These are phyloP conservation scores for Salmo trutta DNA, from an alignment of 2,797 vertebrate genomes.

Conservation along the genomic window DNA sequence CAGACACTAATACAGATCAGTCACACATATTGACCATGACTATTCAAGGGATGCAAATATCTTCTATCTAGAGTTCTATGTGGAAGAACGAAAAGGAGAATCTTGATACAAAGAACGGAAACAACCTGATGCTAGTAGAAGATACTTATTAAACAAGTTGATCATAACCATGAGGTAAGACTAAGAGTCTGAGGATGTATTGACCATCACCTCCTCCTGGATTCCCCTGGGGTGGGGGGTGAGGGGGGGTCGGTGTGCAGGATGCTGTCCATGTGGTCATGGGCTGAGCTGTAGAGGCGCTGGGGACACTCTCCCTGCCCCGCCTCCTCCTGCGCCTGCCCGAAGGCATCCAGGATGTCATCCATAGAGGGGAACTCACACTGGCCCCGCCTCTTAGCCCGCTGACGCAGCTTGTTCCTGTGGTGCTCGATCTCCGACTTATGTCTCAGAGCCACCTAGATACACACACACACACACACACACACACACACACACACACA, in stretches of 20 bases:
- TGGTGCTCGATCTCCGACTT: constrained; percentile 98
- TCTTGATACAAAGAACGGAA: too few relatives aligned
- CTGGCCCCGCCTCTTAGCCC: constrained; percentile 92
- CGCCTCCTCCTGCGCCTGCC: constrained; percentile 76
- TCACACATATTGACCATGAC: background rate
- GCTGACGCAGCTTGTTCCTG: constrained; percentile 93
- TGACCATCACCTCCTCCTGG: constrained; percentile 82
- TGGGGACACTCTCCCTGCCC: constrained; percentile 78
- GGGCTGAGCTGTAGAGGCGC: constrained; percentile 90
- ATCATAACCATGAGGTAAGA: background rate
- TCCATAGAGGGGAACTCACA: constrained; percentile 97
- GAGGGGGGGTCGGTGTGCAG: constrained; percentile 82
- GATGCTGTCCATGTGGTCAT: constrained; percentile 97
- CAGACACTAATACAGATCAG: too few relatives aligned
- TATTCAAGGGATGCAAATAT: background rate
- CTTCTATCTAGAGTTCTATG: too few relatives aligned
- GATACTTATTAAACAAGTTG: too few relatives aligned
- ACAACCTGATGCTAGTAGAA: too few relatives aligned
- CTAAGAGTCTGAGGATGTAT: background rate
- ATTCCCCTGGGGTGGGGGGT: constrained; percentile 84
- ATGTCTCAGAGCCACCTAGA: constrained; percentile 88
- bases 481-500: background rate
- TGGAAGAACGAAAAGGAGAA: too few relatives aligned
- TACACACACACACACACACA: constrained; percentile 65
- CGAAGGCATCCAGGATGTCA: constrained; percentile 85